Evolutionary conservation across 2,888 invertebrate genomes (phyloP), one percentile per base, ranked within the genome.

Genomic region (Leucophenga maculata): DNA sequence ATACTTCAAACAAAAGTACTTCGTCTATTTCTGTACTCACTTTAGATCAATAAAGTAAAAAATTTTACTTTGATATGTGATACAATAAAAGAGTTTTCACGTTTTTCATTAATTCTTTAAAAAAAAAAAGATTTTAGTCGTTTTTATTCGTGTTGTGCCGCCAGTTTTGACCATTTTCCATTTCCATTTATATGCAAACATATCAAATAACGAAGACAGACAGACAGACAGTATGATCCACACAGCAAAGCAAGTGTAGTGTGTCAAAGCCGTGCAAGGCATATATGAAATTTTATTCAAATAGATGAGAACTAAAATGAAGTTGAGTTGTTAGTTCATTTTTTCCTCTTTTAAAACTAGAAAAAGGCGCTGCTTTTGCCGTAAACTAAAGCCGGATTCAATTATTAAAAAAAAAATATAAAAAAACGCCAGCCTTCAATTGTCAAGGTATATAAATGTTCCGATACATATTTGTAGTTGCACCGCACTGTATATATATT

Each of bases 111-210:
- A 22, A 14, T 32, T 39, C 4, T 16, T 44, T 60, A 9, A 11
- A 60, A 39, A 6, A 39, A 39, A 39, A 6, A 8, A 39, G 11
- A 18, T 44, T 39, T 31, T 39, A 8, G 9, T 39, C 16, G 39
- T 60, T 44, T 60, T 8, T 26, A 14, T 60, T 16, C 44, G 13
- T 44, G 3, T 60, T 16, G 13, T 20, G 48, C 46, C 18, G 44
- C 18, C 20, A 60, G 66, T 66, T 54, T 66, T 69, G 71, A 65
- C 69, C 67, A 69, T 3, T 26, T n/a, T 26, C 26, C 26, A 26
- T 57, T 76, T 69, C 69, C 66, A 74, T 72, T 72, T 67, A 69
- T 60, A 74, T 67, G 62, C 68, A 68, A 75, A 70, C 69, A 66
- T 65, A 59, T 46, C 32, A 55, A 67, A 67, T 64, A 22, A 22